These are phyloP conservation scores for Pseudomyrmex concolor DNA, from an alignment of 1,140 invertebrate genomes.

Conservation along the genomic window DNA sequence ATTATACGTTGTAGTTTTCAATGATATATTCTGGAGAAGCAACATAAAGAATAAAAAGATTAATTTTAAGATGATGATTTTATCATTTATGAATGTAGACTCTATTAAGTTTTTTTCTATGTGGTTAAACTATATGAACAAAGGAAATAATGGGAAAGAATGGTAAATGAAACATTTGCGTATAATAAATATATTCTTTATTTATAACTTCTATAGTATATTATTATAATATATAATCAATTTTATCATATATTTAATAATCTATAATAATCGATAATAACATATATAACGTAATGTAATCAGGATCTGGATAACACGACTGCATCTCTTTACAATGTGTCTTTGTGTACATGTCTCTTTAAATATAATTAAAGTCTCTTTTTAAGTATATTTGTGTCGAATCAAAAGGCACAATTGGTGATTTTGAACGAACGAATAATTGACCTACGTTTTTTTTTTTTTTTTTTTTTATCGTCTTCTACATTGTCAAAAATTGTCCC, in stretches of 20 bases:
- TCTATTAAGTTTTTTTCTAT: neutral
- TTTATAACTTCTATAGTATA: conserved; percentile 64
- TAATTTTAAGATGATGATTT: no score
- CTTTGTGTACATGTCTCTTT: conserved; percentile 5
- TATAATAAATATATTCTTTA: conserved; percentile 83
- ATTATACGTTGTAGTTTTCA: no score
- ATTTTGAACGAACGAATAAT: conserved; percentile 64
- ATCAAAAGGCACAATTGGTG: conserved; percentile 75
- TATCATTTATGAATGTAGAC: neutral
- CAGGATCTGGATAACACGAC: conserved; percentile 25
- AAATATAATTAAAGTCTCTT: conserved; percentile 19
- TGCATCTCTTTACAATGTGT: conserved; percentile 1
- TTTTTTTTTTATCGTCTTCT: neutral
- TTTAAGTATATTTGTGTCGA: conserved; percentile 56
- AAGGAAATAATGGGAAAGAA: neutral
- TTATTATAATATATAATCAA: conserved; percentile 78
- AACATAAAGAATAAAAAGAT: no score
- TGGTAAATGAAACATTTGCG: conserved; percentile 25
- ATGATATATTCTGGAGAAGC: no score
- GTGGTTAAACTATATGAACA: neutral
- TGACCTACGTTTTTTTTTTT: conserved; percentile 51
- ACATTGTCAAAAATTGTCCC: conserved; percentile 25
- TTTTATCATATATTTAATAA: conserved; percentile 73
- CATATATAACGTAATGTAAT: conserved; percentile 72
- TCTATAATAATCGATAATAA: conserved; percentile 74